Conservation (phyloP, 2,113 vertebrate genomes). For the Agelaius tricolor region DNA sequence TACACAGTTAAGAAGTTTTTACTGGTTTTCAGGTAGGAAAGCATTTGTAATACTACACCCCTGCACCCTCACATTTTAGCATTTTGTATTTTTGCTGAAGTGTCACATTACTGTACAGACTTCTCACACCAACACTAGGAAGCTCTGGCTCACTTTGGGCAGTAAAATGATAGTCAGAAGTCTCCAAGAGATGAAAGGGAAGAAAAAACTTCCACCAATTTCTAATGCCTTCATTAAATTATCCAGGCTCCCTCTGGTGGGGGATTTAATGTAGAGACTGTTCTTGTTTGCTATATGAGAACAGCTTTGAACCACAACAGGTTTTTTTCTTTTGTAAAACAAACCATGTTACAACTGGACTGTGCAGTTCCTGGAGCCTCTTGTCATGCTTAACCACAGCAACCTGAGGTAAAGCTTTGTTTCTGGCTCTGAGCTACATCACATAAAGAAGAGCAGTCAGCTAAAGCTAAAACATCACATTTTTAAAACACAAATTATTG, state of each 20-base stretch:
- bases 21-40: not conserved
- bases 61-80: not conserved
- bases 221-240: not conserved
- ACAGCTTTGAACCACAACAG: not conserved
- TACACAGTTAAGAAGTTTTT: not conserved
- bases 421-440: not conserved
- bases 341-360: not conserved
- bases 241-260: constrained; percentile 61
- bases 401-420: not conserved
- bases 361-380: not conserved
- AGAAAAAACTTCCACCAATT: not conserved
- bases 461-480: rapidly evolving
- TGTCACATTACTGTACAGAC: rapidly evolving
- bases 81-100: not conserved
- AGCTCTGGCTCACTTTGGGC: not conserved
- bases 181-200: not conserved
- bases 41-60: not conserved
- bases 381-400: not conserved
- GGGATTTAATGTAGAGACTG: not conserved
- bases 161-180: not conserved
- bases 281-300: not conserved
- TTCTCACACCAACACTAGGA: not conserved
- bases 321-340: not conserved
- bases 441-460: not conserved
- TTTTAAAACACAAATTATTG: not conserved